phyloP scores from a whole-genome alignment of 2,888 invertebrate genomes.

The Aphidius colemani region DNA sequence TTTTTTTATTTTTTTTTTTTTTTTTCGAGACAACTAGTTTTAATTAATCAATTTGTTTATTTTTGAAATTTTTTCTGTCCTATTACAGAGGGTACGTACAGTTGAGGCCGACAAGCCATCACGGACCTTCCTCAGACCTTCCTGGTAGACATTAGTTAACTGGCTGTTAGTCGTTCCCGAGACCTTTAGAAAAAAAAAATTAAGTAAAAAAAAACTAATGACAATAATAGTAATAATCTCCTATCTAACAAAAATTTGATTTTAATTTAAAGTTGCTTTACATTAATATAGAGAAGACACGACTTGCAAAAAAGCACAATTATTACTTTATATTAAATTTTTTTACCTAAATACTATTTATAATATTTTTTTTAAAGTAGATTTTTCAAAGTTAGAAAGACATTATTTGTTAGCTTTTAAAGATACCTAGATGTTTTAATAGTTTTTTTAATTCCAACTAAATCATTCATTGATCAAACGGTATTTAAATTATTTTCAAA shows the following conservation, averaged over 20 bases:
- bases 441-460: no score
- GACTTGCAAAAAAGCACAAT: constrained; percentile 23
- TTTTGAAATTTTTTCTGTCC: constrained; percentile 25
- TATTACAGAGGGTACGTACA: constrained; percentile 46
- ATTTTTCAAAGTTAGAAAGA: no score
- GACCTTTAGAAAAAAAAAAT: constrained; percentile 69
- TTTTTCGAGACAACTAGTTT: neutral
- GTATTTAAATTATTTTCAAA: no score
- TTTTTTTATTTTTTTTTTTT: no score
- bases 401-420: no score
- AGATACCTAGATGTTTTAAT: no score
- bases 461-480: no score
- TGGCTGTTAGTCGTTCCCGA: constrained; percentile 68
- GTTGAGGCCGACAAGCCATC: constrained; percentile 42
- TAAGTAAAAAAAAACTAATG: constrained; percentile 34
- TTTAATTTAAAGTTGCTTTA: constrained; percentile 19
- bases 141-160: constrained; percentile 73
- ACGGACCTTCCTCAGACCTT: constrained; percentile 64
- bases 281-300: constrained; percentile 25
- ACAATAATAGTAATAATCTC: constrained; percentile 53
- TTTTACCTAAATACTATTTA: neutral
- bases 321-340: constrained; percentile 6
- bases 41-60: constrained; percentile 17
- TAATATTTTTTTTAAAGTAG: neutral
- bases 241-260: constrained; percentile 46